These are phyloP conservation scores for Aphidius colemani DNA, from an alignment of 2,888 invertebrate genomes.

Conservation along the genomic window DNA sequence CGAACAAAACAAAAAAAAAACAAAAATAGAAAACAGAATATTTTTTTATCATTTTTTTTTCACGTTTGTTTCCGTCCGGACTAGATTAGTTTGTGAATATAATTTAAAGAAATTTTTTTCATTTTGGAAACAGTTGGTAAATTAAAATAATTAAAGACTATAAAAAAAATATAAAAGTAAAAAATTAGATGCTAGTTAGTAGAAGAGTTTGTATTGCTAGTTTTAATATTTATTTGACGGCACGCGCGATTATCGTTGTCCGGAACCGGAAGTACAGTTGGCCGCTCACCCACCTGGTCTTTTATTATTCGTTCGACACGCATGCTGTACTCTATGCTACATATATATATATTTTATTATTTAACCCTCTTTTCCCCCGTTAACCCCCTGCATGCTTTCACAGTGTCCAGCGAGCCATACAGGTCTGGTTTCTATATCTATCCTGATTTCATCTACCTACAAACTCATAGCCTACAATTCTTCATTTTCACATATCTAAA, in stretches of 20 bases:
- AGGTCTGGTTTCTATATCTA: not conserved
- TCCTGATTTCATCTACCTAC: too few relatives aligned
- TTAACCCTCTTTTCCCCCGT: conserved; percentile 4
- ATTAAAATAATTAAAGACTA: conserved; percentile 8
- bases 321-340: not conserved
- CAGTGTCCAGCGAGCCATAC: conserved; percentile 21
- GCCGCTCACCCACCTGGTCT: conserved; percentile 58
- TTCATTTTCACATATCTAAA: too few relatives aligned
- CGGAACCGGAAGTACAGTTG: conserved; percentile 58
- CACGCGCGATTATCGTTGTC: conserved; percentile 55
- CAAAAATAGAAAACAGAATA: too few relatives aligned
- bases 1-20: too few relatives aligned
- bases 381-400: conserved; percentile 23
- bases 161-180: not conserved
- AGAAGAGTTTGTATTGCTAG: not conserved
- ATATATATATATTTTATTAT: too few relatives aligned
- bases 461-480: too few relatives aligned
- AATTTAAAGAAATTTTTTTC: not conserved
- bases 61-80: too few relatives aligned
- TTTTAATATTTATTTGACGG: conserved; percentile 24
- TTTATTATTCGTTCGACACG: conserved; percentile 34
- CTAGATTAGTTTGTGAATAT: too few relatives aligned
- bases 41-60: too few relatives aligned
- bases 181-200: conserved; percentile 3
- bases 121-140: not conserved